Percentiles rank a stretch among this genome's conserved stretches.
phyloP scores from a whole-genome alignment of 1,140 invertebrate species.

The Drosophila ficusphila region DNA sequence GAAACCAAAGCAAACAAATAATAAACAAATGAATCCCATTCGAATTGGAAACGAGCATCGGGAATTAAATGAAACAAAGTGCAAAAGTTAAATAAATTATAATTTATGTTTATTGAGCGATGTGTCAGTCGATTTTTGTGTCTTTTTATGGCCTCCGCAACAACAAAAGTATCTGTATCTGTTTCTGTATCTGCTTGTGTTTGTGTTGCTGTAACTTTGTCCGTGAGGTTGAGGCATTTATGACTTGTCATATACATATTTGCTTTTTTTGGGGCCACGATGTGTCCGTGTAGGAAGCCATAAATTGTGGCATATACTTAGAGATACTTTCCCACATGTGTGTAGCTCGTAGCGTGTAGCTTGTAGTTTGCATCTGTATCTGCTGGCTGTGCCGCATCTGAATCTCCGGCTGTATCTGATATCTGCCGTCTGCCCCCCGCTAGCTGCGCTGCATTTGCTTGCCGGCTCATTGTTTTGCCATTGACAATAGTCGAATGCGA shows the following conservation, averaged over 20 bases:
- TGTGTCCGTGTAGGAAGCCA: constrained; percentile 69
- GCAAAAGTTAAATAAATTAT: constrained; percentile 77
- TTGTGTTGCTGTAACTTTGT: constrained; percentile 39
- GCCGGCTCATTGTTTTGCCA: constrained; percentile 61
- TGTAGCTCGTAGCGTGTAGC: constrained; percentile 23
- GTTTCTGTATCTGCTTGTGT: constrained; percentile 16
- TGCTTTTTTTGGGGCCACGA: constrained; percentile 42
- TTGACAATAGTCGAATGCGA: constrained; percentile 64
- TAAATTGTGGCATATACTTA: constrained; percentile 68
- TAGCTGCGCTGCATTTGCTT: constrained; percentile 7
- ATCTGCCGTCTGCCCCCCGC: constrained; percentile 25
- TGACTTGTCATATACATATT: constrained; percentile 72
- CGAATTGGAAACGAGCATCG: constrained; percentile 48
- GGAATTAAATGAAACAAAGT: constrained; percentile 55
- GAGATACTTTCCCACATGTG: constrained; percentile 36
- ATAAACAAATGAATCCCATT: constrained; percentile 57
- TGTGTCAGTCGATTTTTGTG: constrained; percentile 64
- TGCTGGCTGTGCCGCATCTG: constrained; percentile 25
- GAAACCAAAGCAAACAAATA: constrained; percentile 36
- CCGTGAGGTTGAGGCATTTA: constrained; percentile 64
- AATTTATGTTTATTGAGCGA: constrained; percentile 82
- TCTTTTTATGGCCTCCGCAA: constrained; percentile 58
- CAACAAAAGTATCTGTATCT: constrained; percentile 50
- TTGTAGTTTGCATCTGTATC: constrained; percentile 33
- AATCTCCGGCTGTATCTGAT: constrained; percentile 6